Evolutionary conservation across 2,113 vertebrate species (phyloP), one percentile per base, ranked within the genome.

Genomic region (Poicephalus meyeri): DNA sequence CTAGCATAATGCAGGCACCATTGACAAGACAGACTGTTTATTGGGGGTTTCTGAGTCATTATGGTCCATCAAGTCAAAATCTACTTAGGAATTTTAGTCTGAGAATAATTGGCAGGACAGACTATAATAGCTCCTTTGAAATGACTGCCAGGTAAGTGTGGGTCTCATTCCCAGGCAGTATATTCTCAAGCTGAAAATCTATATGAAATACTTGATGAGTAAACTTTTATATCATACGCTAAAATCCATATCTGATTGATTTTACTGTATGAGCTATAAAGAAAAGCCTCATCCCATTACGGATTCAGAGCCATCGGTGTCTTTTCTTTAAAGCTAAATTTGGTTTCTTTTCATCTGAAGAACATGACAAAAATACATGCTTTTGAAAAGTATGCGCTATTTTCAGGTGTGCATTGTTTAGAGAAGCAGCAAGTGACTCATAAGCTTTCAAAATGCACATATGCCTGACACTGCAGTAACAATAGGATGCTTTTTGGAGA

Each of bases 41-140:
- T 97, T 95, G 90, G 84, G 64, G 92, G 97, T 97, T 95, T 97
- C 72, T 78, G 90, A 97, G 96, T 97, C 97, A 98, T 98, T 98
- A 98, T 98, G 97, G 97, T 98, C 97, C 94, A 97, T 98, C 97
- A 98, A 98, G 97, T 98, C 97, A 97, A 97, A 97, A 97, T 55
- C 95, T 96, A 94, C 94, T 95, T 97, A 97, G 93, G 94, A 97
- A 97, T 97, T 98, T 97, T 86, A 97, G 91, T 96, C 96, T 96
- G 96, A 95, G 86, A 97, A 95, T 98, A 98, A 98, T 97, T 97
- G 97, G 90, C 77, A 87, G 86, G 65, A 97, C 96, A 96, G 96
- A 95, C 83, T 96, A 79, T 97, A 97, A 97, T 91, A 90, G 95
- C 94, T 97, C 56, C 91, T 97, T 95, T 87, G 92, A 92, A 96